Base-by-base conservation (phyloP, 2,113 vertebrate genomes). In the Thalassarche chlororhynchos region DNA sequence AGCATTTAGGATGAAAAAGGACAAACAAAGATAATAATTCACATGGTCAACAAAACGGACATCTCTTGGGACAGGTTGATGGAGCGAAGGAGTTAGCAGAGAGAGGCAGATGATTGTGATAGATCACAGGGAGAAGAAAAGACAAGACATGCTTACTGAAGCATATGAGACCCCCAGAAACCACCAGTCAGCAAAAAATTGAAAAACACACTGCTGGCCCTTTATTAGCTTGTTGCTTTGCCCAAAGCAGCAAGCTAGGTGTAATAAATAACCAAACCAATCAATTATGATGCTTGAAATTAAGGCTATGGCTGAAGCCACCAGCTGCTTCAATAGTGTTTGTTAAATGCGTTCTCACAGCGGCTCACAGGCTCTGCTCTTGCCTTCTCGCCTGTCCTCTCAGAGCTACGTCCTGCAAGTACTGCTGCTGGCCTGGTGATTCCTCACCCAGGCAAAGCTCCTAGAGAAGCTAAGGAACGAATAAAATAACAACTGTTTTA, bases 101-200 rank as follows among this genome's bases (percentile, higher is more conserved):
- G 96, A 96, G 93, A 98, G 96, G 97, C 97, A 98, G 97, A 98
- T 90, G 97, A 98, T 97, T 97, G 98, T 99, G 99, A 99, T 98
- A 98, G 99, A 99, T 99, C 97, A 98, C 98, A 96, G 97, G 91
- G 97, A 97, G 96, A 98, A 98, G 98, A 90, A 98, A 98, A 98
- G 98, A 98, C 96, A 98, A 97, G 98, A 97, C 89, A 61, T 98
- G 98, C 98, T 99, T 98, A 99, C 98, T 97, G 95, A 98, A 98
- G 98, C 98, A 98, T 97, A 98, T 96, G 95, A 97, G 94, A 93
- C 98, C 97, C 52, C 70, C 92, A 93, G 86, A 97, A 98, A 99
- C 96, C 92, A 92, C 61, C 90, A 90, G 98, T 99, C 99, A 99
- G 99, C 99, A 98, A 97, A 98, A 98, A 94, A 78, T 51, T 75